These are phyloP conservation scores for Heliconius erato DNA, from an alignment of 2,888 invertebrate genomes.

Conservation along the genomic window DNA sequence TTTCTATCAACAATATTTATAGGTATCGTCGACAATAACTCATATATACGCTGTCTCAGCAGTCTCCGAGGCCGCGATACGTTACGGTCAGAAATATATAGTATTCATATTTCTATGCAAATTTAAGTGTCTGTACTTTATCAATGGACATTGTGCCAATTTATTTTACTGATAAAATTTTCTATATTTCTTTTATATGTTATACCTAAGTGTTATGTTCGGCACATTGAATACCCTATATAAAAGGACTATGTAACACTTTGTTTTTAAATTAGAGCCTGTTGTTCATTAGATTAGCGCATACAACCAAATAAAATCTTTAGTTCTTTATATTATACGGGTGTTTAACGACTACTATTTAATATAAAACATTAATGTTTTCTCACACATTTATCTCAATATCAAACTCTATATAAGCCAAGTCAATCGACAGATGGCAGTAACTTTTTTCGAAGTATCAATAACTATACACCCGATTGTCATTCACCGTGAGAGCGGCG, in stretches of 20 bases:
- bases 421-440: not conserved
- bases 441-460: not conserved
- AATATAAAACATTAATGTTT: not conserved
- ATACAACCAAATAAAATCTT: no score
- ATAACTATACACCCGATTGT: not conserved
- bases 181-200: not conserved
- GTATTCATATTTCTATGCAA: conserved; percentile 3
- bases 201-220: no score
- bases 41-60: not conserved
- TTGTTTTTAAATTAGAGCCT: no score
- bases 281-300: no score
- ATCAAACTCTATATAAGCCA: not conserved
- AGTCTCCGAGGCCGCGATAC: not conserved
- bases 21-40: not conserved
- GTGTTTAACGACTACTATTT: not conserved
- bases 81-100: conserved; percentile 16
- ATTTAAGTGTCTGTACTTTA: not conserved
- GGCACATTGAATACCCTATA: no score
- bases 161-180: not conserved
- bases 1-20: not conserved
- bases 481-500: not conserved
- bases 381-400: not conserved
- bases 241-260: no score
- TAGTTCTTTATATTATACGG: no score
- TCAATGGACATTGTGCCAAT: not conserved